phyloP scores from a whole-genome alignment of 2,797 vertebrate species.

The Mallotus villosus region DNA sequence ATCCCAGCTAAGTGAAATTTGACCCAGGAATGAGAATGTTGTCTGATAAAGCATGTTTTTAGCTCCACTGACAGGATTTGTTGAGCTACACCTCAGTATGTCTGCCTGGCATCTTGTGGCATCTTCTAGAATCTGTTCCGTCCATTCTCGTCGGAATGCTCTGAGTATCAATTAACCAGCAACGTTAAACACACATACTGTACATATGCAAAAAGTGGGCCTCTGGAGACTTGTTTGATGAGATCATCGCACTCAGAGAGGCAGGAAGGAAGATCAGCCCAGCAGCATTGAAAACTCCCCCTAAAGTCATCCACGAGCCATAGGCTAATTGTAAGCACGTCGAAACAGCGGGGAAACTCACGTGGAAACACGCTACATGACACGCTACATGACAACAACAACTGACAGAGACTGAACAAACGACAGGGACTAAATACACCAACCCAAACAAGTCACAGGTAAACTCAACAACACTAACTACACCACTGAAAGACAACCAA shows the following conservation, averaged over 20 bases:
- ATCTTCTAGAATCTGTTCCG: not conserved
- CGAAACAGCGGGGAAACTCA: no score
- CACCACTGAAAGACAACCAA: no score
- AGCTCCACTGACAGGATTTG: slow-evolving; percentile 37
- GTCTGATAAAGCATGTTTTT: slow-evolving; percentile 36
- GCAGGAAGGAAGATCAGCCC: not conserved
- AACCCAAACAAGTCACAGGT: no score
- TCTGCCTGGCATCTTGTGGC: not conserved
- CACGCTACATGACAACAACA: no score
- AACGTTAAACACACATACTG: not conserved
- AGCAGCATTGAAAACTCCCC: slow-evolving; percentile 27
- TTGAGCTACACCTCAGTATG: slow-evolving; percentile 22
- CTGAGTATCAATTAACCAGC: not conserved
- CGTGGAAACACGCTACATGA: no score
- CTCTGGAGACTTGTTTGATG: not conserved
- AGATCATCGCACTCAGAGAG: not conserved
- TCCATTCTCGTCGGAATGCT: not conserved
- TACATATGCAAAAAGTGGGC: not conserved
- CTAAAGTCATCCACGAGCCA: slow-evolving; percentile 6
- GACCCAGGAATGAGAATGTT: slow-evolving; percentile 46
- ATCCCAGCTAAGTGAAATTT: slow-evolving; percentile 61
- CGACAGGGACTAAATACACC: no score
- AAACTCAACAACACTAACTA: no score
- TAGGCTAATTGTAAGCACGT: no score
- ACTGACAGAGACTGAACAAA: no score